phyloP scores from a whole-genome alignment of 2,888 invertebrate species.

The Eumerus sabulonum region DNA sequence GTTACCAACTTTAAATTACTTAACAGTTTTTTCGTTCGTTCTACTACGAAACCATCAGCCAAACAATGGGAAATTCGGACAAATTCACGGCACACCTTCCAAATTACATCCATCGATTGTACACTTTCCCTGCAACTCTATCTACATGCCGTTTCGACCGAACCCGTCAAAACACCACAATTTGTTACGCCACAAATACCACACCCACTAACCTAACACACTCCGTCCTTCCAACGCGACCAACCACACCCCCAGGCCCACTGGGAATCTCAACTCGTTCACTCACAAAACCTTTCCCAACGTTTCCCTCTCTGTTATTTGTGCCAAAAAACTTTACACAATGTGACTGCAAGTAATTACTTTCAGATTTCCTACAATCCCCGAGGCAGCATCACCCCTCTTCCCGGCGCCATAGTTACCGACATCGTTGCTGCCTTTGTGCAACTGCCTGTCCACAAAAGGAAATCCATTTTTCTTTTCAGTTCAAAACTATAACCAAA shows the following conservation, averaged over 20 bases:
- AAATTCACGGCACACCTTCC: not conserved
- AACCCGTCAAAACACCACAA: constrained; percentile 17
- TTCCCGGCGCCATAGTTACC: too few relatives aligned
- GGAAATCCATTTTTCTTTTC: constrained; percentile 16
- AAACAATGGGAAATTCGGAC: not conserved
- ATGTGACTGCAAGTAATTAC: constrained; percentile 64
- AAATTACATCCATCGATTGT: constrained; percentile 27
- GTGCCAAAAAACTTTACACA: constrained; percentile 33
- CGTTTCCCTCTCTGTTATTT: not conserved
- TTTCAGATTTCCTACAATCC: constrained; percentile 41
- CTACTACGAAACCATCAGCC: too few relatives aligned
- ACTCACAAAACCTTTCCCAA: not conserved
- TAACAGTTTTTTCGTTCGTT: too few relatives aligned
- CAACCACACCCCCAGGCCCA: too few relatives aligned
- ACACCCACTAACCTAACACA: not conserved
- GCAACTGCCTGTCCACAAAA: not conserved
- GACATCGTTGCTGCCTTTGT: not conserved
- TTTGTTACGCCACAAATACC: constrained; percentile 23
- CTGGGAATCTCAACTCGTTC: not conserved
- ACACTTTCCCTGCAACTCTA: constrained; percentile 19
- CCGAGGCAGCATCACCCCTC: not conserved
- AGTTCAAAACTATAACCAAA: constrained; percentile 12
- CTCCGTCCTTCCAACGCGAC: too few relatives aligned
- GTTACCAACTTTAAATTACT: too few relatives aligned
- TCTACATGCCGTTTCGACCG: constrained; percentile 1